Evolutionary conservation across 2,888 invertebrate species (phyloP).

Genomic region (Tetropium fuscum): DNA sequence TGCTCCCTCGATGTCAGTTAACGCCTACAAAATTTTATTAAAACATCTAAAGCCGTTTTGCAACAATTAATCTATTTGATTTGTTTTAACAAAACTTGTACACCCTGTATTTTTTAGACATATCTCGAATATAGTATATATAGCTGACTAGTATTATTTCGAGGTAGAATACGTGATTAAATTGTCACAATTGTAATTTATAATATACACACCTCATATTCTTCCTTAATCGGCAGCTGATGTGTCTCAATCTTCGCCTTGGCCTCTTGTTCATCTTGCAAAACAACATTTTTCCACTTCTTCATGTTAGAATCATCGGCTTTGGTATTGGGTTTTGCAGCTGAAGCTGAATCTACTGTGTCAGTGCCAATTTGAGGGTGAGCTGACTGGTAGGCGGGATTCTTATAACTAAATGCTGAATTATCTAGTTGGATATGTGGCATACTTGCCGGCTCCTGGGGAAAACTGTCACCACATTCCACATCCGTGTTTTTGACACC

Average conservation of each 20-base stretch:
- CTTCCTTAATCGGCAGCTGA: slow-evolving; percentile 51
- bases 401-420: slow-evolving; percentile 74
- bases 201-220: slow-evolving; percentile 50
- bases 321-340: slow-evolving; percentile 21
- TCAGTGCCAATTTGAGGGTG: slow-evolving; percentile 68
- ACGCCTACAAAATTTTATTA: too few relatives aligned
- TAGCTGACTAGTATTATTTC: too few relatives aligned
- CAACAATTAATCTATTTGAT: too few relatives aligned
- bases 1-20: too few relatives aligned
- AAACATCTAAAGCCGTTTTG: too few relatives aligned
- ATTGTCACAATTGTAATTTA: neutral
- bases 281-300: slow-evolving; percentile 85
- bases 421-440: slow-evolving; percentile 67
- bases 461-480: slow-evolving; percentile 63
- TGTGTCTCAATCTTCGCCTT: slow-evolving; percentile 33
- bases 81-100: too few relatives aligned
- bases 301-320: slow-evolving; percentile 70
- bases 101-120: too few relatives aligned
- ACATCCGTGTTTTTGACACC: slow-evolving; percentile 63
- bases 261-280: slow-evolving; percentile 71
- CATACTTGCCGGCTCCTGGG: slow-evolving; percentile 71
- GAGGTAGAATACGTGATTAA: too few relatives aligned
- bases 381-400: slow-evolving; percentile 82
- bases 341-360: slow-evolving; percentile 23
- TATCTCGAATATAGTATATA: too few relatives aligned